Percentiles rank a stretch among this genome's conserved stretches.
phyloP scores from a whole-genome alignment of 1,140 invertebrate species.

The Nephila pilipes region DNA sequence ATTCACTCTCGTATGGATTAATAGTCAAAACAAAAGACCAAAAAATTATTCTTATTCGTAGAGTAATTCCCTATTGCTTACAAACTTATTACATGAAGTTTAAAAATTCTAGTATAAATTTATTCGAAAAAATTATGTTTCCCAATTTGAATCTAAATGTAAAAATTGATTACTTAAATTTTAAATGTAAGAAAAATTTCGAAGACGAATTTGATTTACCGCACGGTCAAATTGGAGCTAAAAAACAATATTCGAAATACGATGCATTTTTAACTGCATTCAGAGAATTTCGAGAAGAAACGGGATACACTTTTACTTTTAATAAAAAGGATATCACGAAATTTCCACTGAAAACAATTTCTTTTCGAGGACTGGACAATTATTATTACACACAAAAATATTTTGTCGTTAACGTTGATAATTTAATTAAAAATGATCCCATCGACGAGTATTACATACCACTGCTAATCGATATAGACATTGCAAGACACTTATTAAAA shows the following conservation, averaged over 20 bases:
- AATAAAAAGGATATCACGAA: too few relatives aligned
- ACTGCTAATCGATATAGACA: background rate
- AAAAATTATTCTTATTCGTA: background rate
- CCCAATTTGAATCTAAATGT: background rate
- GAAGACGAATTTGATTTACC: constrained; percentile 8
- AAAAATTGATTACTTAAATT: background rate
- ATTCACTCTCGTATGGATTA: background rate
- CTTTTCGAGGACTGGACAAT: too few relatives aligned
- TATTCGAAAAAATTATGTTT: background rate
- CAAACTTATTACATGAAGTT: background rate
- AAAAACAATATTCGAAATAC: too few relatives aligned
- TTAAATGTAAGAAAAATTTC: background rate
- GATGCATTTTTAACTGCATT: too few relatives aligned
- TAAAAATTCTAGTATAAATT: background rate
- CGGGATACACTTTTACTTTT: too few relatives aligned
- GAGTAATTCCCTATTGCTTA: background rate
- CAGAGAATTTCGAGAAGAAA: too few relatives aligned
- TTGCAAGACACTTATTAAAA: background rate
- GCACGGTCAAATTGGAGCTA: too few relatives aligned
- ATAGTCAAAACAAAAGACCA: background rate
- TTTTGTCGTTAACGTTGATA: too few relatives aligned
- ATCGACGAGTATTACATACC: background rate
- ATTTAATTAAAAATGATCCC: background rate
- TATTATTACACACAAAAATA: too few relatives aligned
- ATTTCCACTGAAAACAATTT: too few relatives aligned